Percentiles rank a stretch among this genome's conserved stretches.
Conservation (phyloP, 2,888 invertebrate genomes). For the Chelonus formosanus region DNA sequence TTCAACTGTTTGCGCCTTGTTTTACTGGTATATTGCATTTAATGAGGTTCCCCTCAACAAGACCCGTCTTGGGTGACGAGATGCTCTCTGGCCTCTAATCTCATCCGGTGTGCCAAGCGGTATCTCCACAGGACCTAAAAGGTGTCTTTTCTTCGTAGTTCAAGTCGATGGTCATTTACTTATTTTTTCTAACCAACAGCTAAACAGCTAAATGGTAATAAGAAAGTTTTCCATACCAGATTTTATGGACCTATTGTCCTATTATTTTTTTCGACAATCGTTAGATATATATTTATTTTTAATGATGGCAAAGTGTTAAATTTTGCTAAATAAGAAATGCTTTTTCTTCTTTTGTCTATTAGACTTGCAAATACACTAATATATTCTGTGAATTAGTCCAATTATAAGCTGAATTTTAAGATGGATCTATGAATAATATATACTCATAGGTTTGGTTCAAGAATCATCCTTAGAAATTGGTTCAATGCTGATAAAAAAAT, state of each 20-base stretch:
- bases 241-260: no score
- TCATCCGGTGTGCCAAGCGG: slow-evolving; percentile 15
- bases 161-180: slow-evolving; percentile 10
- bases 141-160: slow-evolving; percentile 9
- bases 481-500: no score
- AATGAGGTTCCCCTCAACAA: slow-evolving; percentile 50
- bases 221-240: background rate
- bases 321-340: background rate
- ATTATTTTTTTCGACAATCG: background rate
- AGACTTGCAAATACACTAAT: slow-evolving; percentile 24
- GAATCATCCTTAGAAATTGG: no score
- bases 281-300: background rate
- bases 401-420: slow-evolving; percentile 10
- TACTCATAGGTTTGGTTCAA: no score
- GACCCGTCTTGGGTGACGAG: slow-evolving; percentile 11
- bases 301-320: background rate
- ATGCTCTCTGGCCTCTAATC: slow-evolving; percentile 6
- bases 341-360: slow-evolving; percentile 6
- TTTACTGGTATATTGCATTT: slow-evolving; percentile 60
- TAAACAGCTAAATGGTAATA: background rate
- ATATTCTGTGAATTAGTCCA: slow-evolving; percentile 24
- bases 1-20: slow-evolving; percentile 56
- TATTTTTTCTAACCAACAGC: background rate
- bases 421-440: no score
- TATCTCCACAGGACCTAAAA: background rate